These are phyloP conservation scores for Zosterops borbonicus DNA, from an alignment of 2,113 vertebrate species.

Conservation along the genomic window DNA sequence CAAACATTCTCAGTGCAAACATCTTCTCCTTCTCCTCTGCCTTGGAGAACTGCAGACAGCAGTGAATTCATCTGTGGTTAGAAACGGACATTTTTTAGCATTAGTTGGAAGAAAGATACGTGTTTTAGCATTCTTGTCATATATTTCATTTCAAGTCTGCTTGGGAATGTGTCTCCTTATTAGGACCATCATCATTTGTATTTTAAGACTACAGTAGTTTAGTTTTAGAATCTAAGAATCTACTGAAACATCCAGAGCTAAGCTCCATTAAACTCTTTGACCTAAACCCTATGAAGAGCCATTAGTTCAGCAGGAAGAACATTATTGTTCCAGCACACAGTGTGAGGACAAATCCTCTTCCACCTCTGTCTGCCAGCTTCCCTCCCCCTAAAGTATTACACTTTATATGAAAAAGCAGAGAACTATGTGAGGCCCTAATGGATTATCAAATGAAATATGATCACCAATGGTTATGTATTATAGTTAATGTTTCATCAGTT, in stretches of 20 bases:
- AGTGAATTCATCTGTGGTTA: not conserved
- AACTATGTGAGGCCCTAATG: conserved; percentile 36
- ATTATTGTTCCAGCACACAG: conserved; percentile 57
- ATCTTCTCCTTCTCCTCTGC: not conserved
- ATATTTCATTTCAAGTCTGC: not conserved
- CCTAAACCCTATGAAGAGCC: conserved; percentile 52
- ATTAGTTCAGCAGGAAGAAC: conserved; percentile 64
- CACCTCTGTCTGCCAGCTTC: not conserved
- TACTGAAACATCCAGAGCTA: conserved; percentile 60
- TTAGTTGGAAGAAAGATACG: not conserved
- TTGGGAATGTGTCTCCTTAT: conserved; percentile 17
- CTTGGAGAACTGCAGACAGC: not conserved
- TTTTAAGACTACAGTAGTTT: conserved; percentile 49
- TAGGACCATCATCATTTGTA: conserved; percentile 50
- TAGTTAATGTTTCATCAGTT: conserved; percentile 42
- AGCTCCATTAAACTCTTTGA: conserved; percentile 68
- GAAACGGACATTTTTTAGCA: not conserved
- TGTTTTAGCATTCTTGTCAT: conserved; percentile 13
- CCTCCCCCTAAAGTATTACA: not conserved
- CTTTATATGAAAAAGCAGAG: conserved; percentile 47
- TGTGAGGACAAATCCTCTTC: conserved; percentile 56
- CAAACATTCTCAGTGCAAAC: not conserved
- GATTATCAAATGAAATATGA: conserved; percentile 49
- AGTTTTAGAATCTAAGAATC: conserved; percentile 52
- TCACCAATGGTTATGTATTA: conserved; percentile 23